Evolutionary conservation across 2,797 vertebrate species (phyloP).

Genomic region (Leptodactylus fallax): DNA sequence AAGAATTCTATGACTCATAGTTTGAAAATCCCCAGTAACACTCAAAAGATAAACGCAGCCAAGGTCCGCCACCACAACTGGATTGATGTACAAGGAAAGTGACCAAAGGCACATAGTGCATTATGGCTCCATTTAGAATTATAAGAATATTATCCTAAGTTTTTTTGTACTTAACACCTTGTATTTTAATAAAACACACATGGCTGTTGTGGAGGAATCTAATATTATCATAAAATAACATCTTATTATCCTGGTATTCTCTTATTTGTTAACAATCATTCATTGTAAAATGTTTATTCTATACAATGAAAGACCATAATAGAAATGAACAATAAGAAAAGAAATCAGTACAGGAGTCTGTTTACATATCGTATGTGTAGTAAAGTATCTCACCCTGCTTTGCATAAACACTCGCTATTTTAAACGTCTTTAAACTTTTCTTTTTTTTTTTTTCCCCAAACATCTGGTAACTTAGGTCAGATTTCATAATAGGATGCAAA

Average conservation of each 20-base stretch:
- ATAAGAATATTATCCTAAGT: slow-evolving; percentile 72
- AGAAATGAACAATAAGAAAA: neutral
- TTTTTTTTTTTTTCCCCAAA: no score
- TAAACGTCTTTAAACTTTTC: slow-evolving; percentile 39
- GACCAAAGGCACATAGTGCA: neutral
- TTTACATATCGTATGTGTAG: slow-evolving; percentile 25
- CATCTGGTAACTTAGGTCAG: slow-evolving; percentile 60
- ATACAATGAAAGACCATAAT: slow-evolving; percentile 13
- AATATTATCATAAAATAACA: neutral
- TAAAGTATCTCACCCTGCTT: slow-evolving; percentile 33
- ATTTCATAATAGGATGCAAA: slow-evolving; percentile 56
- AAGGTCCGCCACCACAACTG: slow-evolving; percentile 74
- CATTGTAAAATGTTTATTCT: slow-evolving; percentile 8
- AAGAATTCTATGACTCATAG: slow-evolving; percentile 86
- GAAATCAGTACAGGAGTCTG: neutral
- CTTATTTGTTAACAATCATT: no score
- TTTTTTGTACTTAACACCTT: neutral
- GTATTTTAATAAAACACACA: slow-evolving; percentile 41
- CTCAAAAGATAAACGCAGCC: slow-evolving; percentile 78
- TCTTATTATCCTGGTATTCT: neutral
- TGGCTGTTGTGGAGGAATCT: neutral
- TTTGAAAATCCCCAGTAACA: slow-evolving; percentile 81
- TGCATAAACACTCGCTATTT: slow-evolving; percentile 54
- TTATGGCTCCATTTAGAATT: slow-evolving; percentile 58
- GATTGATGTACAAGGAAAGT: slow-evolving; percentile 5